Conservation (phyloP, 2,888 invertebrate genomes). For the Pyrochroa serraticornis region DNA sequence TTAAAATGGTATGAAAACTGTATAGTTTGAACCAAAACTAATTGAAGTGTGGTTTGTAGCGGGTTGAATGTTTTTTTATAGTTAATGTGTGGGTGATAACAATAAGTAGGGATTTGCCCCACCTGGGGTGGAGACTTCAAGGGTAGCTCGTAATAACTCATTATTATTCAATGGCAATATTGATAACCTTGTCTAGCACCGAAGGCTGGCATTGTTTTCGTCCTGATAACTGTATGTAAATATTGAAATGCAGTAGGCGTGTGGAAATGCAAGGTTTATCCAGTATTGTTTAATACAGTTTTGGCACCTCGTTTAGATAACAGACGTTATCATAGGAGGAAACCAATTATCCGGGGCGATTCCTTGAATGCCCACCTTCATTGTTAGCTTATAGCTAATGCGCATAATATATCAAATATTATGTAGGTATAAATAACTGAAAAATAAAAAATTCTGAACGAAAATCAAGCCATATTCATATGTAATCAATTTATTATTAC, state of each 20-base stretch:
- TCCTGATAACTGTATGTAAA: slow-evolving; percentile 43
- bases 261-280: slow-evolving; percentile 33
- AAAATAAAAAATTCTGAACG: too few relatives aligned
- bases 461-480: too few relatives aligned
- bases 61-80: slow-evolving; percentile 35
- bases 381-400: too few relatives aligned
- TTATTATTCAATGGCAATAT: slow-evolving; percentile 42
- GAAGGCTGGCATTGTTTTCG: slow-evolving; percentile 50
- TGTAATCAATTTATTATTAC: too few relatives aligned
- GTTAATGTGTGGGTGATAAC: slow-evolving; percentile 17
- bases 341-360: slow-evolving; percentile 14
- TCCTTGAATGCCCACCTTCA: slow-evolving; percentile 4
- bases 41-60: slow-evolving; percentile 14
- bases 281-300: slow-evolving; percentile 11
- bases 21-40: slow-evolving; percentile 5
- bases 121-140: slow-evolving; percentile 43
- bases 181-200: slow-evolving; percentile 48
- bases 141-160: slow-evolving; percentile 43
- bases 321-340: slow-evolving; percentile 11
- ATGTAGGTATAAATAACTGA: too few relatives aligned
- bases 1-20: neutral
- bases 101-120: slow-evolving; percentile 43
- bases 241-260: slow-evolving; percentile 34
- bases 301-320: slow-evolving; percentile 15
- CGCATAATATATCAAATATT: too few relatives aligned